Evolutionary conservation across 2,113 vertebrate species (phyloP), one percentile per base, ranked within the genome.

Genomic region (Gavia stellata): DNA sequence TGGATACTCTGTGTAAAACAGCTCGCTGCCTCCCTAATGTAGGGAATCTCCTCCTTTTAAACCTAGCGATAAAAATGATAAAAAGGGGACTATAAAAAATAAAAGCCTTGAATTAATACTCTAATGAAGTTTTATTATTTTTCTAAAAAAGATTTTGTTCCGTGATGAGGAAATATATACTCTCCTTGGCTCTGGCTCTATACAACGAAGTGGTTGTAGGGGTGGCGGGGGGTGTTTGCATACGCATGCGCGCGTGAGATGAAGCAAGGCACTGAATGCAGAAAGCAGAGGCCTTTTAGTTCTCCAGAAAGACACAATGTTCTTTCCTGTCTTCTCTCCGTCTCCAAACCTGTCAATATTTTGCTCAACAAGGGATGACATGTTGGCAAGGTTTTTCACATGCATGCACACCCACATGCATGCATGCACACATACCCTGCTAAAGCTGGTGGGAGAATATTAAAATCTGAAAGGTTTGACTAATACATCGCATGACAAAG

Each of bases 51-150:
- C 91, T 98, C 86, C 93, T 95, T 94, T 96, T 96, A 97, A 97
- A 95, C 75, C 34, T 31, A 80, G 94, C 26, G n/a, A 97, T 97
- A 96, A 98, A 97, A 97, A 96, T 93, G 88, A 97, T 97, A 96
- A 97, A 97, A 87, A 95, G 40, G 23, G 34, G 53, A 79, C 62
- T 75, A 88, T 96, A 97, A 97, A 96, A 97, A 96, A 94, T 94
- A 95, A 97, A 97, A 95, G 53, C 65, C 72, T 58, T 87, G 68
- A 90, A 97, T 97, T 95, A 97, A 97, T 96, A 96, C 91, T 96
- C 91, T 97, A 98, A 97, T 97, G 81, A 97, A 90, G 61, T 96
- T 97, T 98, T 96, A 97, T 97, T 94, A 93, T 97, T 96, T 96
- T 96, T 97, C 95, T 85, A 81, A 85, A 90, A 94, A 97, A 97